Evolutionary conservation across 53 echinoderm and acorn worm genomes (phyloP).

Genomic region (Temnopleurus reevesii): DNA sequence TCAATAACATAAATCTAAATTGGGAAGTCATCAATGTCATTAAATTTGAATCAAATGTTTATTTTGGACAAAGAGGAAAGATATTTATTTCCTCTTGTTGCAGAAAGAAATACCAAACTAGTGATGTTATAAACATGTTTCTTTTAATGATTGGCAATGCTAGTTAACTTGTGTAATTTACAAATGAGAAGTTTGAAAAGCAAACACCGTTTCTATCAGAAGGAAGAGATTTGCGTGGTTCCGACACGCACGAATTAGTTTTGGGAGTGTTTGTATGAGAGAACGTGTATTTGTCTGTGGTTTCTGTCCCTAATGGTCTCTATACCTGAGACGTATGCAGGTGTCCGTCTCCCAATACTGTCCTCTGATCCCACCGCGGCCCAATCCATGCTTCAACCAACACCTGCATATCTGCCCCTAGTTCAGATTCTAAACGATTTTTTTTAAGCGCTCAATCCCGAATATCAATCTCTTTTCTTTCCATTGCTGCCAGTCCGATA

Average conservation of each 20-base stretch:
- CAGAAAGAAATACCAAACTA: too few relatives aligned
- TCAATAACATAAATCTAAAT: too few relatives aligned
- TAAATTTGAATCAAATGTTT: too few relatives aligned
- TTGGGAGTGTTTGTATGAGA: background rate
- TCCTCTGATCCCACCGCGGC: constrained; percentile 34
- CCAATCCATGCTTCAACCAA: background rate
- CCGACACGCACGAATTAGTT: constrained; percentile 13
- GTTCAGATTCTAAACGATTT: too few relatives aligned
- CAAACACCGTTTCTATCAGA: background rate
- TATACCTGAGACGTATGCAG: constrained; percentile 45
- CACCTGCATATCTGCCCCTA: constrained; percentile 22
- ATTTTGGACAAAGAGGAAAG: too few relatives aligned
- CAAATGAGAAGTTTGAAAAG: background rate
- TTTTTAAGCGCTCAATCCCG: too few relatives aligned
- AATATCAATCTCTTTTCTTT: too few relatives aligned
- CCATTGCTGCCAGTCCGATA: too few relatives aligned
- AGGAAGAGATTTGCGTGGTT: background rate
- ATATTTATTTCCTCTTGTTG: too few relatives aligned
- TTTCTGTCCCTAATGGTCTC: background rate
- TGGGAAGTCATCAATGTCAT: too few relatives aligned
- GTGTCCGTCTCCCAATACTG: constrained; percentile 29
- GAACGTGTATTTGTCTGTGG: background rate
- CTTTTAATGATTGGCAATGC: background rate
- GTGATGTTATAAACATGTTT: too few relatives aligned
- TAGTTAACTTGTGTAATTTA: background rate